Evolutionary conservation across 2,888 invertebrate genomes (phyloP), one percentile per base, ranked within the genome.

Genomic region (Noctua fimbriata): DNA sequence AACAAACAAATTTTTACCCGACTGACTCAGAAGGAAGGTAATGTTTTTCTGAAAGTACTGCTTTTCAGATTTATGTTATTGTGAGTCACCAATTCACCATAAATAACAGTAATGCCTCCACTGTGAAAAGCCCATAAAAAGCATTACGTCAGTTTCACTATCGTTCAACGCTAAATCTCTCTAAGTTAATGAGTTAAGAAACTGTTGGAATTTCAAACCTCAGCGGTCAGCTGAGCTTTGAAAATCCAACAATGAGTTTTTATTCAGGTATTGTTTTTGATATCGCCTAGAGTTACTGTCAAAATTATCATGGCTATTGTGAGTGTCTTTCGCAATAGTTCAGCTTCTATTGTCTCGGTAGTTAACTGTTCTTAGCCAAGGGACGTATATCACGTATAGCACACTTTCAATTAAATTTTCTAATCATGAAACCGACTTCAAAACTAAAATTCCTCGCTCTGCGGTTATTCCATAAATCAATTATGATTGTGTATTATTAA

Each of bases 391-490:
- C 49, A 49, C 18, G 49, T 10, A 41, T 41, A 6, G 41, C 41
- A 41, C 44, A 44, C 44, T 44, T 10, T 10, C 44, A 44, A 44
- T 49, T 49, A 21, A 18, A 69, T 71, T 69, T 79, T 72, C 24
- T 44, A 66, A 80, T 72, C 18, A 24, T 24, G 18, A 58, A 81
- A 55, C 24, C 10, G 44, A 70, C n/a, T 67, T 60, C 36, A 36
- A 70, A 67, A 58, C 55, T 55, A 41, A 73, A 79, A 63, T 69
- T 58, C 66, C 7, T 75, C 28, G 4, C 60, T 60, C 36, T 79
- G 82, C 49, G 79, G 82, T 85, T 73, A 58, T 16, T 32, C n/a
- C 67, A 73, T 87, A 88, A 87, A 88, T 87, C 83, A 88, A 87
- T 87, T 74, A 82, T 63, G 60, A 77, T 60, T 74, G 60, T 82